Evolutionary conservation across 2,113 vertebrate species (phyloP).

Genomic region (Crotalus viridis): DNA sequence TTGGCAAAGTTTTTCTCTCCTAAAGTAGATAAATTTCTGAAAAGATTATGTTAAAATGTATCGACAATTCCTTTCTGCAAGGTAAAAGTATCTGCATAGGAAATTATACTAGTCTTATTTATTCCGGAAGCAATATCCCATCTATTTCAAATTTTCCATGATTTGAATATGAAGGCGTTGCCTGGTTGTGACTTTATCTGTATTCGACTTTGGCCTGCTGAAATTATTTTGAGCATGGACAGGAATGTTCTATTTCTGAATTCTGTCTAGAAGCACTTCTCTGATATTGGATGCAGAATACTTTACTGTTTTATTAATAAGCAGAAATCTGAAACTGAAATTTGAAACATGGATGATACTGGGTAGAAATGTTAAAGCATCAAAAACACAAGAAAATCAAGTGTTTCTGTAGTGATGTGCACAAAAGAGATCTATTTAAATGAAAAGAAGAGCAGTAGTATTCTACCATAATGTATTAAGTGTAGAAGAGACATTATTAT

Average conservation of each 20-base stretch:
- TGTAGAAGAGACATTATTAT: background rate
- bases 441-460: background rate
- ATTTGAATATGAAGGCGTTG: background rate
- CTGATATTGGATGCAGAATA: background rate
- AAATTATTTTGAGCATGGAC: background rate
- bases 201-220: constrained; percentile 35
- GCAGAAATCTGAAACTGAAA: background rate
- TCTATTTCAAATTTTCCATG: constrained; percentile 37
- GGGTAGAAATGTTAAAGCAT: background rate
- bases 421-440: background rate
- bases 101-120: constrained; percentile 43
- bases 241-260: background rate
- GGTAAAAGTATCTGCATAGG: constrained; percentile 34
- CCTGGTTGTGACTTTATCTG: background rate
- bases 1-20: background rate
- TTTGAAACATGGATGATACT: background rate
- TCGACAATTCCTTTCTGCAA: constrained; percentile 41
- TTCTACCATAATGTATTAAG: background rate
- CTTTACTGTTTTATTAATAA: background rate
- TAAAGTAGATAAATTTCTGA: background rate
- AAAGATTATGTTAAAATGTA: background rate
- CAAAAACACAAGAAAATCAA: background rate
- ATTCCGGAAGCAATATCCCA: constrained; percentile 51
- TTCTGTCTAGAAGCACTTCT: background rate
- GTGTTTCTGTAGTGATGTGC: background rate